These are phyloP conservation scores for Pelmatolapia mariae DNA, from an alignment of 2,113 vertebrate species.

Conservation along the genomic window DNA sequence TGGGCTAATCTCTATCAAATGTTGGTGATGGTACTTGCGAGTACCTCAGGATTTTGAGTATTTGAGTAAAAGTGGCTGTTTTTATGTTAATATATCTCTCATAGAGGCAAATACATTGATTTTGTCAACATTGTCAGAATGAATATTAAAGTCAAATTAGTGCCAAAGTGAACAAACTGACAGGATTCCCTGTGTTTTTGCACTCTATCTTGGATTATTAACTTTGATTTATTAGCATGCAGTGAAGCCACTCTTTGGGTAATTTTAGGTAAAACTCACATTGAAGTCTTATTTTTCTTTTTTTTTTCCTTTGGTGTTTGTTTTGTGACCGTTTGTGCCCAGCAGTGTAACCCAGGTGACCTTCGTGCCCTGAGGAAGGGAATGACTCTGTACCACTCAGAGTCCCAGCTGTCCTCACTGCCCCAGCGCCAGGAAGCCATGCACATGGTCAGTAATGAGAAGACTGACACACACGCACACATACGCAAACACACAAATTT, in stretches of 20 bases:
- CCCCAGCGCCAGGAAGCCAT: constrained; percentile 85
- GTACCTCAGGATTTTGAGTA: rapidly evolving
- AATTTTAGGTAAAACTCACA: neutral
- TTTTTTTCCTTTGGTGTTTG: neutral
- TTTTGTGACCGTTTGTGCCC: neutral
- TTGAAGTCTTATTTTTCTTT: neutral
- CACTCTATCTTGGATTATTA: neutral
- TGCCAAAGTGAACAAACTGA: neutral
- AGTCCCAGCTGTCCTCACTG: constrained; percentile 89
- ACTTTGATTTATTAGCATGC: neutral
- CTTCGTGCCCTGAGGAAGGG: constrained; percentile 87
- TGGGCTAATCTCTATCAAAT: neutral
- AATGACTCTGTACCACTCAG: constrained; percentile 87
- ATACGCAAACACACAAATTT: neutral
- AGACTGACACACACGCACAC: neutral
- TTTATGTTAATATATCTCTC: neutral
- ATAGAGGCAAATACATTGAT: neutral
- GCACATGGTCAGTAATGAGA: constrained; percentile 79
- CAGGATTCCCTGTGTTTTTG: neutral
- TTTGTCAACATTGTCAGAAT: neutral
- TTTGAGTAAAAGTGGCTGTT: neutral
- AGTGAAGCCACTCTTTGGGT: neutral
- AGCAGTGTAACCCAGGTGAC: constrained; percentile 83
- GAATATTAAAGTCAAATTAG: neutral
- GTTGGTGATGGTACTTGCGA: rapidly evolving